A percentile compares a stretch with the other conserved stretches of the same genome.
These are phyloP conservation scores for Myiotriccus ornatus DNA, from an alignment of 2,797 vertebrate species.

Conservation along the genomic window DNA sequence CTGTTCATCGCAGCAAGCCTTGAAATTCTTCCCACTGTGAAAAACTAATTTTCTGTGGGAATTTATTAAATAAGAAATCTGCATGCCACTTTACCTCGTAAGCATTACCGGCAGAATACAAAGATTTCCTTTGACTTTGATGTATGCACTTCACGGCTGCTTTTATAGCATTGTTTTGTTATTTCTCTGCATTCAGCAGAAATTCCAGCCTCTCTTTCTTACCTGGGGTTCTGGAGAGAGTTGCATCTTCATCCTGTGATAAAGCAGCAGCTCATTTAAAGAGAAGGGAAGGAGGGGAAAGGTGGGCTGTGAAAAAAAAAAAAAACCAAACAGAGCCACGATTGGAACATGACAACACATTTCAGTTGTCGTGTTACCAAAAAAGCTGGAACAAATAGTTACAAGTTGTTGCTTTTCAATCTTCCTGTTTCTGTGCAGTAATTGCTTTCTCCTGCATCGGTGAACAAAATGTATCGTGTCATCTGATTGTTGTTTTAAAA, in stretches of 20 bases:
- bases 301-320: background rate
- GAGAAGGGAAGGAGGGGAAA: background rate
- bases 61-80: slow-evolving; percentile 86
- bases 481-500: background rate
- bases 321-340: background rate
- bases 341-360: background rate
- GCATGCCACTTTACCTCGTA: slow-evolving; percentile 81
- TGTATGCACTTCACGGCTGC: slow-evolving; percentile 62
- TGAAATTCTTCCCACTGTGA: slow-evolving; percentile 85
- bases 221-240: slow-evolving; percentile 15
- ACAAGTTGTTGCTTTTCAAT: background rate
- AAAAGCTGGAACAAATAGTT: background rate
- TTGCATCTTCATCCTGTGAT: background rate
- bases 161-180: slow-evolving; percentile 55
- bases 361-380: background rate
- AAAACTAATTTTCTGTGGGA: slow-evolving; percentile 86
- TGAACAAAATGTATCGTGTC: background rate
- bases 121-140: slow-evolving; percentile 78
- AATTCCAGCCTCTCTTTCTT: slow-evolving; percentile 32
- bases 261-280: background rate
- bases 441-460: background rate
- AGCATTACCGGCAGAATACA: slow-evolving; percentile 73
- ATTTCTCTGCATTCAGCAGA: slow-evolving; percentile 48
- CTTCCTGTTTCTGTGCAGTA: background rate
- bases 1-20: slow-evolving; percentile 78